Evolutionary conservation across 1,140 invertebrate species (phyloP), one percentile per base, ranked within the genome.

Genomic region (Drosophila kohkoa): DNA sequence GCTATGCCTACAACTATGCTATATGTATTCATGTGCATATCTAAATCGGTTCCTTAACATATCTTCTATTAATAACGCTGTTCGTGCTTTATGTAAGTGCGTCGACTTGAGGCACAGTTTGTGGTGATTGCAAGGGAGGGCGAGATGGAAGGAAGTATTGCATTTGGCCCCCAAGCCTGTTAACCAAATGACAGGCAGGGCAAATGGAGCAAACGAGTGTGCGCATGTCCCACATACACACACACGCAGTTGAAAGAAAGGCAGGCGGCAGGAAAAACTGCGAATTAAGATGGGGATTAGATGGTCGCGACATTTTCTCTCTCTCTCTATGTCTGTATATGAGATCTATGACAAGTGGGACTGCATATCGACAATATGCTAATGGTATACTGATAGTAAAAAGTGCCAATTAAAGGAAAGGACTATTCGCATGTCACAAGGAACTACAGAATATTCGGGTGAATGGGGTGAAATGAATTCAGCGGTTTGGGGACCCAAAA

Each of bases 151-250:
- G 41, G 58, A 20, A 59, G 63, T 55, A 66, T 51, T 89, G 83
- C 80, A 83, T 67, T 65, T 75, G 74, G 43, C 30, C 57, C 59
- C 58, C 67, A 64, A 66, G 85, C 67, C 73, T 65, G 62, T 64
- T 79, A 71, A 69, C 69, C 81, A 63, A 83, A 73, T 78, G 52
- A 54, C 46, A 58, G 45, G 45, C 57, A 52, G 46, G 67, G 46
- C 60, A 65, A 41, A 65, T 59, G 25, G 41, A 62, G 55, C 25
- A 43, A 25, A 8, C 35, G n/a, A 75, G 43, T 78, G 60, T 88
- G 83, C 83, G 83, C 83, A 88, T 88, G 83, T 89, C 83, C 83
- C 87, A 73, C 64, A 78, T 82, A 55, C 46, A 8, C 75, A 51
- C 62, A 64, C 64, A 81, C 25, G 49, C 43, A 57, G 32, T 49